These are phyloP conservation scores for Campodea augens DNA, from an alignment of 1,140 invertebrate species.

Conservation along the genomic window DNA sequence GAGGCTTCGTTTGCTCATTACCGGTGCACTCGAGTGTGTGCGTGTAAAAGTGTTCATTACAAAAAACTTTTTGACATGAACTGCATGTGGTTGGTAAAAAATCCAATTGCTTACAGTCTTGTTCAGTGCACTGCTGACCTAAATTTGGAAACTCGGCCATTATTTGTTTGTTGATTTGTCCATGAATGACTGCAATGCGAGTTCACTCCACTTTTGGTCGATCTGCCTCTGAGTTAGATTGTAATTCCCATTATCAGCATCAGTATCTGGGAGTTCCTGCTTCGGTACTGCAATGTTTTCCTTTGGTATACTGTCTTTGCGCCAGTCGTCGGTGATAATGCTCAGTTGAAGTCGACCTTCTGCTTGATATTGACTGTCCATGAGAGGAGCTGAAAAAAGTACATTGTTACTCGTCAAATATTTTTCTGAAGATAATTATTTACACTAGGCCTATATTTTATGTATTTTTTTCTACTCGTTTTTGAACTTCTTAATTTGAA, in stretches of 20 bases:
- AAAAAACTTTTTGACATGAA: not conserved
- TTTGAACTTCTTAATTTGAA: no score
- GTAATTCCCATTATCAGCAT: constrained; percentile 80
- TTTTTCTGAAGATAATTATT: no score
- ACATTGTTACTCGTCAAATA: no score
- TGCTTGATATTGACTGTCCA: constrained; percentile 17
- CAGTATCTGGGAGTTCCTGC: constrained; percentile 75
- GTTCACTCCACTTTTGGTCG: constrained; percentile 72
- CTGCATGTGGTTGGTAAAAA: not conserved
- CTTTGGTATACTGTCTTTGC: constrained; percentile 62
- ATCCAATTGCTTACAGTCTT: not conserved
- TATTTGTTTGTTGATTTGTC: constrained; percentile 22
- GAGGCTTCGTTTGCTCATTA: not conserved
- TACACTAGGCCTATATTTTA: no score
- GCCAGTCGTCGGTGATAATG: constrained; percentile 75
- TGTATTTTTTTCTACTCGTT: no score
- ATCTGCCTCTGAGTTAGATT: constrained; percentile 76
- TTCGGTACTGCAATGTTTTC: constrained; percentile 78
- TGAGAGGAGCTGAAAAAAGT: no score
- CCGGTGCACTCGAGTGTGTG: not conserved
- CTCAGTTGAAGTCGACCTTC: constrained; percentile 59
- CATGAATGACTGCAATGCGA: constrained; percentile 42
- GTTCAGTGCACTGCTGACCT: constrained; percentile 13
- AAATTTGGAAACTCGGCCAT: constrained; percentile 16
- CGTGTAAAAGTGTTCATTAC: not conserved